Evolutionary conservation across 2,113 vertebrate species (phyloP), one percentile per base, ranked within the genome.

Genomic region (Alethe castanea): DNA sequence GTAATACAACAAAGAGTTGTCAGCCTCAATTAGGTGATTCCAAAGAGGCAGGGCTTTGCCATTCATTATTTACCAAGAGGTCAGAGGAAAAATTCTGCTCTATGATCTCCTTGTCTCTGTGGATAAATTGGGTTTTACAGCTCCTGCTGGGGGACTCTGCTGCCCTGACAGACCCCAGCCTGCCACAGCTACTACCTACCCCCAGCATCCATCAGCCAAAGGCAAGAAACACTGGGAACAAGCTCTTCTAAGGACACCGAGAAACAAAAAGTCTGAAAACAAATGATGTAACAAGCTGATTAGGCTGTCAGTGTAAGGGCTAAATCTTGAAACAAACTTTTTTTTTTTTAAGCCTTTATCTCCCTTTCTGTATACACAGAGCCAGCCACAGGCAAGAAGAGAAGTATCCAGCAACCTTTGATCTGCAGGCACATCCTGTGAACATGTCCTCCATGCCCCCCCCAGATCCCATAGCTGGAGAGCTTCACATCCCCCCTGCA

Each of bases 1-100:
- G 94, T 96, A 97, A 86, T 81, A 97, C 90, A 96, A 94, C 86
- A 85, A 94, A 96, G 95, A 88, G 78, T 88, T 96, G 92, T 96
- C 95, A 95, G 81, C 83, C 95, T 95, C 96, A 96, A 97, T 95
- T 95, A 96, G 94, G 90, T 0, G 16, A 92, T 79, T 95, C 90
- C 84, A 79, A 92, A 81, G 69, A 90, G 96, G 77, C 52, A 92
- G 54, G 74, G 89, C 53, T 56, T 59, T 60, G 88, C 90, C 87
- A 88, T 95, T 92, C 86, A 96, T 96, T 94, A 95, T 93, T 94
- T 91, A 96, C 92, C 73, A 89, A 86, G 92, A 89, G 95, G 94
- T 95, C 95, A 96, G 0, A 85, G 73, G 72, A 76, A 92, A 86
- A 94, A 86, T 65, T 76, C 88, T 81, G 53, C 50, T 92, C 84